Conservation (phyloP, 2,888 invertebrate genomes). For the Andrena fulva region DNA sequence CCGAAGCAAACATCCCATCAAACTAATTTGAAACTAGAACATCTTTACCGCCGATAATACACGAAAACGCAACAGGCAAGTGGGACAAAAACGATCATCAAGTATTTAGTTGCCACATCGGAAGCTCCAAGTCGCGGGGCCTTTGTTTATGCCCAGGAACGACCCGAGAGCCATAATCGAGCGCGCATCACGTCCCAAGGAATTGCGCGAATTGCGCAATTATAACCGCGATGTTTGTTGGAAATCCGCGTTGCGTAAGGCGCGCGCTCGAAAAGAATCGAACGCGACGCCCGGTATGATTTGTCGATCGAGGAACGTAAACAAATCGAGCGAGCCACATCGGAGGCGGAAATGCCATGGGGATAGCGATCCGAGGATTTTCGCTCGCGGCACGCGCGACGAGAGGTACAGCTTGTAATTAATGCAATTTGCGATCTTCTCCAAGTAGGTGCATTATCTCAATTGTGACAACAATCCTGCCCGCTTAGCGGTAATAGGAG, state of each 20-base stretch:
- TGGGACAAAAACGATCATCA: too few relatives aligned
- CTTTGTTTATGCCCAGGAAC: too few relatives aligned
- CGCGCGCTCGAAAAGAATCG: background rate
- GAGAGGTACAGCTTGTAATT: background rate
- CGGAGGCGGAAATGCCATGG: background rate
- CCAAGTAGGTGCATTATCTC: background rate
- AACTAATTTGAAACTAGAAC: too few relatives aligned
- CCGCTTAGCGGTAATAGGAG: background rate
- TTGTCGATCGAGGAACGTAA: background rate
- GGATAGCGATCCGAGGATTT: background rate
- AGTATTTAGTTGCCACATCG: too few relatives aligned
- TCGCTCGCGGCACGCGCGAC: background rate
- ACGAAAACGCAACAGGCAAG: too few relatives aligned
- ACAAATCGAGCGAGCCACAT: background rate
- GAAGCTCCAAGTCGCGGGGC: too few relatives aligned
- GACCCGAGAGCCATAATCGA: too few relatives aligned
- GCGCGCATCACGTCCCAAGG: background rate
- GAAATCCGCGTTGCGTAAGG: background rate
- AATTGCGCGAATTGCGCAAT: background rate
- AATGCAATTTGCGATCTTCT: background rate
- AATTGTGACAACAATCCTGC: background rate
- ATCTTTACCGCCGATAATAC: too few relatives aligned
- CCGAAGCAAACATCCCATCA: too few relatives aligned
- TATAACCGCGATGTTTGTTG: conserved; percentile 11
- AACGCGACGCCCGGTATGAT: background rate